Evolutionary conservation across 2,888 invertebrate genomes (phyloP).

Genomic region (Rhopalosiphum nymphaeae): DNA sequence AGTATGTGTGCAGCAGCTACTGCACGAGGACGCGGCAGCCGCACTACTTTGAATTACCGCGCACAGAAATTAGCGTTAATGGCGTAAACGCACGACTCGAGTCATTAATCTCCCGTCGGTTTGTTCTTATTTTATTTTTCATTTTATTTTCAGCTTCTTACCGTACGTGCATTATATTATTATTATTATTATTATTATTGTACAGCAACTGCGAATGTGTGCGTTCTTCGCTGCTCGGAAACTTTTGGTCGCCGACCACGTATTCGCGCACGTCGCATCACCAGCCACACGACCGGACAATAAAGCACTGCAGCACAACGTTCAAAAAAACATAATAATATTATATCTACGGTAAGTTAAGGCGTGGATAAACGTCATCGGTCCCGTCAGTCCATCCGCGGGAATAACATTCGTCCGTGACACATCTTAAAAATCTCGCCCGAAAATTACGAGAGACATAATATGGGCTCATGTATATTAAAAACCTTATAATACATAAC

Average conservation of each 20-base stretch:
- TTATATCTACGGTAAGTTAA: not conserved
- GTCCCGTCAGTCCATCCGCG: not conserved
- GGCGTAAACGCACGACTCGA: slow-evolving; percentile 63
- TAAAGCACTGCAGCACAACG: not conserved
- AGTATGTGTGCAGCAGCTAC: slow-evolving; percentile 16
- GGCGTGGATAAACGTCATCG: not conserved
- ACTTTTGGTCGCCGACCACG: not conserved
- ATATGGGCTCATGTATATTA: not conserved
- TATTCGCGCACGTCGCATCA: not conserved
- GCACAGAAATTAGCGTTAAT: slow-evolving; percentile 62
- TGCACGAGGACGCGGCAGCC: slow-evolving; percentile 33
- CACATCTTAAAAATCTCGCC: not conserved
- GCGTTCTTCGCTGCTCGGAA: not conserved
- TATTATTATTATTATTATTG: not conserved
- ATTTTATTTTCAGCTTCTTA: not conserved
- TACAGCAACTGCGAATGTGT: not conserved
- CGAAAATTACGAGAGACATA: not conserved
- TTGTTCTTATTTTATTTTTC: not conserved
- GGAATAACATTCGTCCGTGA: not conserved
- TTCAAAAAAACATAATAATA: not conserved
- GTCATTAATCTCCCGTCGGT: slow-evolving; percentile 55
- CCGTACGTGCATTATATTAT: not conserved
- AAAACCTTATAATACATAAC: not conserved
- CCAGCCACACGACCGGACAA: not conserved
- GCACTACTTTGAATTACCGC: slow-evolving; percentile 53